phyloP scores from a whole-genome alignment of 2,888 invertebrate species.

The Panorpa germanica region DNA sequence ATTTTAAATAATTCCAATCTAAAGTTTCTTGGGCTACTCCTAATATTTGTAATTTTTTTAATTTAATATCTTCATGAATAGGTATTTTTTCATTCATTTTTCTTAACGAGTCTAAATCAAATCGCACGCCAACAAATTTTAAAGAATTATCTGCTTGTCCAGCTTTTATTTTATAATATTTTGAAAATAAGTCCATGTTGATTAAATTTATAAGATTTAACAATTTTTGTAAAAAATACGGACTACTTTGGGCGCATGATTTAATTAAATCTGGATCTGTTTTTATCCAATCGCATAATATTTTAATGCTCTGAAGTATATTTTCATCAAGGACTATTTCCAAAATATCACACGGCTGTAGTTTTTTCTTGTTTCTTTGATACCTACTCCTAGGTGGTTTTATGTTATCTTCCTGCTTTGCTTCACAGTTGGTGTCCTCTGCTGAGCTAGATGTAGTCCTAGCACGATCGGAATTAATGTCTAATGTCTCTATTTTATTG shows the following conservation, averaged over 20 bases:
- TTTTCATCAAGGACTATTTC: constrained; percentile 38
- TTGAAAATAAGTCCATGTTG: constrained; percentile 39
- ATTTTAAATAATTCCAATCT: constrained; percentile 45
- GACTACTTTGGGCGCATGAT: constrained; percentile 61
- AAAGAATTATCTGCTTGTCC: constrained; percentile 21
- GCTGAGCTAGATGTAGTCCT: no score
- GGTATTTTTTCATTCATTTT: constrained; percentile 43
- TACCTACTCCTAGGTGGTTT: no score
- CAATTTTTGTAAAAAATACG: constrained; percentile 59
- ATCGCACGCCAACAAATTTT: constrained; percentile 22
- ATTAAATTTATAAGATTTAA: constrained; percentile 66
- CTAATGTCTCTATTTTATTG: no score
- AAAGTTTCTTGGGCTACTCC: constrained; percentile 44
- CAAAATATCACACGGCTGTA: constrained; percentile 32
- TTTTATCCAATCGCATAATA: constrained; percentile 70
- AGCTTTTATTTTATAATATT: constrained; percentile 26
- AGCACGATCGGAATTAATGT: no score
- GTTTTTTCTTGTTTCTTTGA: no score
- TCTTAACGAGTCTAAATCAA: constrained; percentile 28
- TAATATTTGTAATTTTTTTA: constrained; percentile 50
- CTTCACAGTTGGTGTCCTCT: no score
- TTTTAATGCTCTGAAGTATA: constrained; percentile 45
- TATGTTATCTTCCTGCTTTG: no score
- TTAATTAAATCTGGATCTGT: constrained; percentile 60
- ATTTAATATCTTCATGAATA: constrained; percentile 53